Evolutionary conservation across 1,140 invertebrate genomes (phyloP), one percentile per base, ranked within the genome.

Genomic region (Lordiphosa collinella): DNA sequence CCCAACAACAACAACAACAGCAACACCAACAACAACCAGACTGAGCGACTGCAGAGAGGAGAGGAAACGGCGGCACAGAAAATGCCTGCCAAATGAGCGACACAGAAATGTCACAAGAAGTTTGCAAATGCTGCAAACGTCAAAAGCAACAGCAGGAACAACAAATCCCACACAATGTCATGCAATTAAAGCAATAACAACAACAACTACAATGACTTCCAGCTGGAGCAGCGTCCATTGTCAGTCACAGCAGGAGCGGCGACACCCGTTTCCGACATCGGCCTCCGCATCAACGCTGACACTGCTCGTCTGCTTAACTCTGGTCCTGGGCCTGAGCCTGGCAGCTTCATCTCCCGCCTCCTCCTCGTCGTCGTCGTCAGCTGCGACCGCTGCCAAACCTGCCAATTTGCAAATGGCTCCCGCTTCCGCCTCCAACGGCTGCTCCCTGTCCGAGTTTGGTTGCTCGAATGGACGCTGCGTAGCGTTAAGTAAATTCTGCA

Each of bases 391-490:
- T n/a, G 67, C 48, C 59, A 71, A 71, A 70, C 44, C 66, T 54
- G 66, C 59, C 65, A 71, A 71, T 64, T 58, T 70, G 37, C 66
- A 71, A 71, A 55, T 70, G 64, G 59, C 36, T 13, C 35, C 69
- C 36, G 47, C 41, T 36, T 48, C 41, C 54, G 46, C 41, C 34
- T 7, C 48, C 12, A 13, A 66, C 4, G 61, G 69, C 18, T 96
- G 95, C 88, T 92, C 92, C 49, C 91, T 95, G 69, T 95, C 94
- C 49, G 95, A 97, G 87, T 96, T 94, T 89, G 90, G 92, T 59
- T 96, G 95, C 89, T 90, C 90, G 55, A 96, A 96, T 90, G 93
- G 93, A 50, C 92, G 92, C 69, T 97, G 96, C 90, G 91, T 96
- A 56, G 92, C 94, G 48, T 91, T 94, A 47, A 95, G 95, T 89